Evolutionary conservation across 2,113 vertebrate genomes (phyloP).

Genomic region (Formicarius rufipectus): DNA sequence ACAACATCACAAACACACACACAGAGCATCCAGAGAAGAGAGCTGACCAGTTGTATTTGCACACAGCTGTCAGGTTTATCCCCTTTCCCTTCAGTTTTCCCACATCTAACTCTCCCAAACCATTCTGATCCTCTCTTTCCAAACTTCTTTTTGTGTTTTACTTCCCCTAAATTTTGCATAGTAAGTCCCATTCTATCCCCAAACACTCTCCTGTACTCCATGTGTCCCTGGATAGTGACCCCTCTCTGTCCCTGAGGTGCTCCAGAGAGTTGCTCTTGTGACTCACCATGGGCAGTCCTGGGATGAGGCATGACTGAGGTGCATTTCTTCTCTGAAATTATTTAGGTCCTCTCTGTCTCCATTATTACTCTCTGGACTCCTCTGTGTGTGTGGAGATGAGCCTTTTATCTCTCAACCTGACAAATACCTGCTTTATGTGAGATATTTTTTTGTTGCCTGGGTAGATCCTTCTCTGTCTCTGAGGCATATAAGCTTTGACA

Average conservation of each 20-base stretch:
- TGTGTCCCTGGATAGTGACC: background rate
- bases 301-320: background rate
- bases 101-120: background rate
- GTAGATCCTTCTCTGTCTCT: background rate
- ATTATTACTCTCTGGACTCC: background rate
- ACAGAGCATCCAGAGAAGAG: background rate
- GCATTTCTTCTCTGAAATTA: background rate
- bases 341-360: background rate
- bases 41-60: background rate
- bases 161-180: background rate
- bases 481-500: background rate
- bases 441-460: background rate
- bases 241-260: background rate
- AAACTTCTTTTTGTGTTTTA: background rate
- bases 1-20: background rate
- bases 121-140: background rate
- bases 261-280: background rate
- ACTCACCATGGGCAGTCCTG: background rate
- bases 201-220: fast-evolving
- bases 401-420: background rate
- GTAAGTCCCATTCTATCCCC: background rate
- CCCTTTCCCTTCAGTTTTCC: background rate
- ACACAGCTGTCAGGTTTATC: background rate
- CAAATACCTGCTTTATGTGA: background rate
- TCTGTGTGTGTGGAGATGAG: background rate